These are phyloP conservation scores for Gryllus bimaculatus DNA, from an alignment of 1,140 invertebrate genomes.

Conservation along the genomic window DNA sequence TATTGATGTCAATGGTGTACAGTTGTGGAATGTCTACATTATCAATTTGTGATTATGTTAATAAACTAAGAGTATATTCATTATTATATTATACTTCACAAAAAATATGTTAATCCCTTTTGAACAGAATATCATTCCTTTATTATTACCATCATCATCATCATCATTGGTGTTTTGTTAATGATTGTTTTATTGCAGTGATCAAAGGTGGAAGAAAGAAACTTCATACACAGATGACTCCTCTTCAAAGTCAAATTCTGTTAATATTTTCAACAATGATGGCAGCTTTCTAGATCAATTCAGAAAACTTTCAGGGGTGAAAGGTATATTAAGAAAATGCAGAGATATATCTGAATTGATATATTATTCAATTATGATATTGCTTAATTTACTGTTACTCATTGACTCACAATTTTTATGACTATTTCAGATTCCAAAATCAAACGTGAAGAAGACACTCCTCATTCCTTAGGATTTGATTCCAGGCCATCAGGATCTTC, in stretches of 20 bases:
- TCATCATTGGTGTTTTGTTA: too few species aligned
- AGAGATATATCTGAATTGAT: neutral
- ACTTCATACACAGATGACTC: constrained; percentile 16
- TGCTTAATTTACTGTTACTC: neutral
- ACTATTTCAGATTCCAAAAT: neutral
- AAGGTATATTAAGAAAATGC: constrained; percentile 9
- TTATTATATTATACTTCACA: too few species aligned
- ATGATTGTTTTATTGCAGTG: neutral
- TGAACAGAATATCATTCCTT: too few species aligned
- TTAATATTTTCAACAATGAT: constrained; percentile 69
- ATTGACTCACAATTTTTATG: neutral
- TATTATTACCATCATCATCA: too few species aligned
- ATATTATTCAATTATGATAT: neutral
- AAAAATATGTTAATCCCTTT: too few species aligned
- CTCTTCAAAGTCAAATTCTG: constrained; percentile 7
- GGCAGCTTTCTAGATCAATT: constrained; percentile 72
- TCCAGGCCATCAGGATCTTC: neutral
- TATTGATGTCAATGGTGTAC: too few species aligned
- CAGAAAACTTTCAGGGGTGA: constrained; percentile 49
- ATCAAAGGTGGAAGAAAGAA: constrained; percentile 18
- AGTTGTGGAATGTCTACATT: too few species aligned
- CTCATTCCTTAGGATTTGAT: neutral
- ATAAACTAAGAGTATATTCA: too few species aligned
- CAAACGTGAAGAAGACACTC: neutral
- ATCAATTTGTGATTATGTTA: too few species aligned